Conservation (phyloP, 2,888 invertebrate genomes). For the Amiota minor region DNA sequence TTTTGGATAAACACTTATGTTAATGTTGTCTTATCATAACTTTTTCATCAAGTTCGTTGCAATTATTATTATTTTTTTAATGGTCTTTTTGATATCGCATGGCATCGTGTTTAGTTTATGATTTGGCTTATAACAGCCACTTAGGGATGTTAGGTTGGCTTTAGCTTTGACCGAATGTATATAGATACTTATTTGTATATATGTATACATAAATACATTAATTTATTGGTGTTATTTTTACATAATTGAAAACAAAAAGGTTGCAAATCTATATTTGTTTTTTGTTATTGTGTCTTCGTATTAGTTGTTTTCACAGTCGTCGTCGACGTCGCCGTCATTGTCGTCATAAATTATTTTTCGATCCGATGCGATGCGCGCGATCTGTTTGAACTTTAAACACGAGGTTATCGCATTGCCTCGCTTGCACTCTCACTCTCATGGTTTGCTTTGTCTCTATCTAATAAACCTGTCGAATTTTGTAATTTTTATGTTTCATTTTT, state of each 20-base stretch:
- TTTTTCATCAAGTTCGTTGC: too few relatives aligned
- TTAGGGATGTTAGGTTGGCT: too few relatives aligned
- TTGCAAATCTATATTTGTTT: conserved; percentile 10
- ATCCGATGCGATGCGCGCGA: not conserved
- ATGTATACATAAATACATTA: too few relatives aligned
- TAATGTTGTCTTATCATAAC: too few relatives aligned
- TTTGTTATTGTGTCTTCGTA: conserved; percentile 1
- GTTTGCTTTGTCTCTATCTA: not conserved
- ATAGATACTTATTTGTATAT: not conserved
- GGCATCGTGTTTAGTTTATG: too few relatives aligned
- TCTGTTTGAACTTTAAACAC: conserved; percentile 15
- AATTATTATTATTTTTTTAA: too few relatives aligned
- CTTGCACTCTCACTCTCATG: not conserved
- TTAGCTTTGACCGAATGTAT: too few relatives aligned
- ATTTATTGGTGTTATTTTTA: not conserved
- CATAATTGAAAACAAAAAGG: conserved; percentile 14
- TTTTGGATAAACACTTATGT: too few relatives aligned
- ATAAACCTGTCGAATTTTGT: conserved; percentile 5
- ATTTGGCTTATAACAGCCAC: too few relatives aligned
- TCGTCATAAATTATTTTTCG: not conserved
- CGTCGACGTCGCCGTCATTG: not conserved
- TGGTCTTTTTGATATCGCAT: too few relatives aligned
- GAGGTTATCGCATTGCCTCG: conserved; percentile 9
- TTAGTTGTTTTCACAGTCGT: not conserved
- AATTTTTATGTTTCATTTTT: not conserved